These are phyloP conservation scores for Scytalopus superciliaris DNA, from an alignment of 2,113 vertebrate species.

Conservation along the genomic window DNA sequence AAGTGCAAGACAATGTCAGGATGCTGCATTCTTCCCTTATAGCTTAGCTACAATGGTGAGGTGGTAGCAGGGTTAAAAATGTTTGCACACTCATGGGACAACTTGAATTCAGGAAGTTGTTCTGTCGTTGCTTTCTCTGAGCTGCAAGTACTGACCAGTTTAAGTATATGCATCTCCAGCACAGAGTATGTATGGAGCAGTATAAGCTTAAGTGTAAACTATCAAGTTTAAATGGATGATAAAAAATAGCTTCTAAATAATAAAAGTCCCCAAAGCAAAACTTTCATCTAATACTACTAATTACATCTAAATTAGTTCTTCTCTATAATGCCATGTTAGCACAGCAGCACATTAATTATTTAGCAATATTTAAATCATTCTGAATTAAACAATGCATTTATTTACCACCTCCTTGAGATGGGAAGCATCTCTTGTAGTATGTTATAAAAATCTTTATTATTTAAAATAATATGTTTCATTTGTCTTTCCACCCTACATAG, in stretches of 20 bases:
- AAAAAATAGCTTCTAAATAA: conserved; percentile 63
- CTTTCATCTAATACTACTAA: conserved; percentile 52
- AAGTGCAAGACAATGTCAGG: conserved; percentile 34
- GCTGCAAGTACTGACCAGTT: background rate
- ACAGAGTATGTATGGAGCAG: background rate
- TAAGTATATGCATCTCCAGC: background rate
- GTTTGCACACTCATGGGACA: conserved; percentile 19
- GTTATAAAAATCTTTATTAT: background rate
- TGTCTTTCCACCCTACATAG: background rate
- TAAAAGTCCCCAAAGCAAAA: conserved; percentile 59
- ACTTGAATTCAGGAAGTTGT: background rate
- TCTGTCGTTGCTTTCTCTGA: background rate
- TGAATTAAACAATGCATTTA: conserved; percentile 4
- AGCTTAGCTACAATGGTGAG: background rate
- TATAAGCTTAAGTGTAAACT: background rate
- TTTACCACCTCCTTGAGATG: background rate
- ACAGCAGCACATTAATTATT: conserved; percentile 40
- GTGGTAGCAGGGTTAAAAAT: conserved; percentile 35
- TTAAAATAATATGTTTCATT: background rate
- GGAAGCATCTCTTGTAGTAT: background rate
- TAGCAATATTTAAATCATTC: conserved; percentile 56
- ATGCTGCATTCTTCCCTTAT: conserved; percentile 7
- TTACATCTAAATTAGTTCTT: conserved; percentile 54
- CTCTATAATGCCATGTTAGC: conserved; percentile 13
- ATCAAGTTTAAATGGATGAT: conserved; percentile 22